Conservation (phyloP, 2,797 vertebrate species). For the Channa striata region DNA sequence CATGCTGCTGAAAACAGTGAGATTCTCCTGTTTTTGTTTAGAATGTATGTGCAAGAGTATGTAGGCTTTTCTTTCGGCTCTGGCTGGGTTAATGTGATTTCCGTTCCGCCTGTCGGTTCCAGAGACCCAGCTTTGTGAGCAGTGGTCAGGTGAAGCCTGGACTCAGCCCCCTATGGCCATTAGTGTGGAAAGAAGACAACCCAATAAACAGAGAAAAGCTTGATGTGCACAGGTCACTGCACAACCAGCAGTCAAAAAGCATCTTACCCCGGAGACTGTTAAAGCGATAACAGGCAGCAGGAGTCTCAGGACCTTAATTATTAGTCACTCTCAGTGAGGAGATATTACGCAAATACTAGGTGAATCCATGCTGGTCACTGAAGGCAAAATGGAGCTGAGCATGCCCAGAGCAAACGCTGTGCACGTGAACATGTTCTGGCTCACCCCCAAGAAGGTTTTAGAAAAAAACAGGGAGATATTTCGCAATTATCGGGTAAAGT, state of each 20-base stretch:
- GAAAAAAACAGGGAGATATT: conserved; percentile 23
- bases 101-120: conserved; percentile 86
- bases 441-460: conserved; percentile 41
- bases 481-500: conserved; percentile 65
- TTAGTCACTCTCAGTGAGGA: conserved; percentile 63
- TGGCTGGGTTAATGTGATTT: conserved; percentile 86
- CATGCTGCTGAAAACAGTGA: conserved; percentile 76
- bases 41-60: conserved; percentile 68
- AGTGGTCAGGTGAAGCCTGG: conserved; percentile 85
- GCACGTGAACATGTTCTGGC: conserved; percentile 50
- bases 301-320: conserved; percentile 80
- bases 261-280: conserved; percentile 75
- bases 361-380: conserved; percentile 36
- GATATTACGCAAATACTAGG: conserved; percentile 56
- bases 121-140: conserved; percentile 83
- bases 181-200: conserved; percentile 87
- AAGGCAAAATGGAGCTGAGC: conserved; percentile 40
- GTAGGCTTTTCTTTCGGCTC: conserved; percentile 77
- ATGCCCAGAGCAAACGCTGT: conserved; percentile 45
- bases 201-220: conserved; percentile 83
- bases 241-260: conserved; percentile 86
- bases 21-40: conserved; percentile 74
- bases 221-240: conserved; percentile 87
- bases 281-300: conserved; percentile 69
- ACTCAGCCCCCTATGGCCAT: conserved; percentile 85